Evolutionary conservation across 2,888 invertebrate genomes (phyloP), one percentile per base, ranked within the genome.

Genomic region (Cinara cedri): DNA sequence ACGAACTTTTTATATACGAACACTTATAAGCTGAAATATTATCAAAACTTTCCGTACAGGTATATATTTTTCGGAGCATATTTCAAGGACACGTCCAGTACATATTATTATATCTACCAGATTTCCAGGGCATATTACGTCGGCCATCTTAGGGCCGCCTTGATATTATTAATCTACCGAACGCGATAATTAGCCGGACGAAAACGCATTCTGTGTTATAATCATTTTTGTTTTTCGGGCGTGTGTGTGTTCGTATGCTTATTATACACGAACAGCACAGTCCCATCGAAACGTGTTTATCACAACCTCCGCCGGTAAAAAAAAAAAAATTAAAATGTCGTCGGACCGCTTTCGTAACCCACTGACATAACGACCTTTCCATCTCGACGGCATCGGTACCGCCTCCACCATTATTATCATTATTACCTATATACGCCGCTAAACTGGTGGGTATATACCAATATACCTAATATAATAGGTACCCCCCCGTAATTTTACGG

Each of bases 281-380:
- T 34, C 42, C 70, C 21, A 51, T 42, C 62, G 57, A 76, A 76
- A 76, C 76, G 44, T 68, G 78, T 78, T 62, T 78, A 60, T 13
- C 26, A 57, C 66, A 68, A 46, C 66, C 76, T 68, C 76, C 57
- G 51, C 24, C 49, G 68, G 34, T 70, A 70, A 78, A 70, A 62
- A 42, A 78, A 34, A 34, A 34, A 34, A 34, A 34, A 34, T n/a
- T 4, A 34, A 34, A 78, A 70, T 78, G 78, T 78, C 78, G 78
- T 78, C 21, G 70, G 51, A 78, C 78, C 49, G 70, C 78, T 78
- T 78, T 78, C 78, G 34, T 68, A 78, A 78, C 78, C 49, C 49
- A 78, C 78, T 78, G 78, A 78, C 78, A 78, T 78, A 78, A 76
- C 76, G 78, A 78, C 78, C 78, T 78, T 78, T 78, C 78, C 76